Percentiles rank a stretch among this genome's conserved stretches.
Evolutionary conservation across 2,113 vertebrate species (phyloP).

Genomic region (Ctenomys sociabilis): DNA sequence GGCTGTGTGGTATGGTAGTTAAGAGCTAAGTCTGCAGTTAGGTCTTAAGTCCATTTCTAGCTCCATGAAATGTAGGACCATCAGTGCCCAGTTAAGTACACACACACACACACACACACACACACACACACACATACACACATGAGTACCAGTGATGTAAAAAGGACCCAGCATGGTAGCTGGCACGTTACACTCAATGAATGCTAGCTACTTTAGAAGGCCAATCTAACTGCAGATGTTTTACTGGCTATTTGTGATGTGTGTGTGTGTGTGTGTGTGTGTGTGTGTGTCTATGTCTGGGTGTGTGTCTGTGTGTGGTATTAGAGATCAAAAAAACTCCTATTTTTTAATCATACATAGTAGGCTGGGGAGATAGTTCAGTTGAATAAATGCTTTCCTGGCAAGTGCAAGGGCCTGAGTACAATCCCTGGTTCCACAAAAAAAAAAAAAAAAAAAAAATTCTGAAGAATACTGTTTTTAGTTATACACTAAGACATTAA

Average conservation of each 20-base stretch:
- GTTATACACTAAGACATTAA: not conserved
- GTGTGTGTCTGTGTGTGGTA: no score
- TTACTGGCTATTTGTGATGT: not conserved
- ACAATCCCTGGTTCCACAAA: no score
- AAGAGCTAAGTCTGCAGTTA: not conserved
- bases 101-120: not conserved
- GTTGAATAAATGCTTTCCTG: no score
- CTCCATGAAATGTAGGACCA: not conserved
- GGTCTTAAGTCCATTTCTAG: not conserved
- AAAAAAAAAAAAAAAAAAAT: not conserved
- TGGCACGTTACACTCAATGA: no score
- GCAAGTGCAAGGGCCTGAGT: no score
- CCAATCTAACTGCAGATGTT: not conserved
- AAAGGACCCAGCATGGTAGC: accelerated
- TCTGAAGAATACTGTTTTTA: not conserved
- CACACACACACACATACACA: not conserved
- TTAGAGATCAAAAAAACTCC: no score
- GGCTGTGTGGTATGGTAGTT: not conserved
- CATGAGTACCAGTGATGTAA: accelerated
- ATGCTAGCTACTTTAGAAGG: not conserved
- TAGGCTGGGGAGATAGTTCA: no score
- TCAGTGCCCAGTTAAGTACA: not conserved
- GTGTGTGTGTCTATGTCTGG: no score
- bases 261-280: no score
- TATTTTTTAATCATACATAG: not conserved